These are phyloP conservation scores for Allolobophora icterica DNA, from an alignment of 2,888 invertebrate species.

Conservation along the genomic window DNA sequence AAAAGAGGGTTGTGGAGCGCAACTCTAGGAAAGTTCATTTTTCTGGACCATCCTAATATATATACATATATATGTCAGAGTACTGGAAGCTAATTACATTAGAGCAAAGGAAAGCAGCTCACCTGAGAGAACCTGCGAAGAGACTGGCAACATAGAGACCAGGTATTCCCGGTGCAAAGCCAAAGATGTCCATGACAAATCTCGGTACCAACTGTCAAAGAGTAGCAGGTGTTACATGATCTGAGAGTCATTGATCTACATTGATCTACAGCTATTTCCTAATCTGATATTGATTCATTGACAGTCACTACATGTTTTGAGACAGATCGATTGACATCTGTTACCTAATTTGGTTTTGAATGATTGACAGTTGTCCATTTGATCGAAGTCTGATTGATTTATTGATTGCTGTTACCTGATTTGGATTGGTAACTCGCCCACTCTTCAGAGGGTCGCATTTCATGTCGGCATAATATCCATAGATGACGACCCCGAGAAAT, in stretches of 20 bases:
- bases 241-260: neutral
- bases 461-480: constrained; percentile 52
- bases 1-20: too few relatives aligned
- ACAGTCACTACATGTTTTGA: neutral
- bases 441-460: constrained; percentile 54
- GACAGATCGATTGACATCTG: neutral
- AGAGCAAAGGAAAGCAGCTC: constrained; percentile 20
- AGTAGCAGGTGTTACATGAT: neutral
- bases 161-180: constrained; percentile 40
- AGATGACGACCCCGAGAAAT: constrained; percentile 54
- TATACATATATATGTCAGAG: neutral
- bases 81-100: neutral
- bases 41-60: too few relatives aligned
- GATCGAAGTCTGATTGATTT: neutral
- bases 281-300: neutral
- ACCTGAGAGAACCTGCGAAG: constrained; percentile 46
- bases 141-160: constrained; percentile 41
- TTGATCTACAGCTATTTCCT: too few relatives aligned
- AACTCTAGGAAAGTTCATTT: too few relatives aligned
- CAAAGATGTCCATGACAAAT: constrained; percentile 42
- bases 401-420: constrained; percentile 49
- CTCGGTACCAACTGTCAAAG: constrained; percentile 48
- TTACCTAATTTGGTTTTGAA: too few relatives aligned
- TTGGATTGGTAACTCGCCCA: constrained; percentile 50
- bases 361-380: constrained; percentile 47